Evolutionary conservation across 2,797 vertebrate species (phyloP).

Genomic region (Oreochromis grahami): DNA sequence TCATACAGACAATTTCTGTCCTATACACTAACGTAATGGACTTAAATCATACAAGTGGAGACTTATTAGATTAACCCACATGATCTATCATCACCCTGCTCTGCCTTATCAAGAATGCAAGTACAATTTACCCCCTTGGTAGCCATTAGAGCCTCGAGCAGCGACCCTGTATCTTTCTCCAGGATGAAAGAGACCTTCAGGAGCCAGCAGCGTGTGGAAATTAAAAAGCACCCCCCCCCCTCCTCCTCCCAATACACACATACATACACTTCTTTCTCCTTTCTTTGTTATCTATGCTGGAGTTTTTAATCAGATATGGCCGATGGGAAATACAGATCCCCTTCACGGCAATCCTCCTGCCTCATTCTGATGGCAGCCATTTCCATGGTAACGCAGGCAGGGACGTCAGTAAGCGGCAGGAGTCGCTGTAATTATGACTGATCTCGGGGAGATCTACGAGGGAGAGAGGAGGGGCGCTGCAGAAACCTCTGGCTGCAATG

Average conservation of each 20-base stretch:
- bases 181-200: conserved; percentile 48
- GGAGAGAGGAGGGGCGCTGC: background rate
- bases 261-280: background rate
- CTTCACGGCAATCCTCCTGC: conserved; percentile 44
- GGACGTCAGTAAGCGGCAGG: conserved; percentile 34
- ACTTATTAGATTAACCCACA: conserved; percentile 49
- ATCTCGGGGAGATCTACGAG: conserved; percentile 46
- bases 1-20: conserved; percentile 20
- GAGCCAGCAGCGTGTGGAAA: conserved; percentile 43
- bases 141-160: conserved; percentile 34
- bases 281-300: conserved; percentile 40
- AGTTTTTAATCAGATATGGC: conserved; percentile 66
- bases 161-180: conserved; percentile 31
- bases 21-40: conserved; percentile 26
- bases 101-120: conserved; percentile 18
- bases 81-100: conserved; percentile 43
- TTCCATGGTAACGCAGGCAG: conserved; percentile 52
- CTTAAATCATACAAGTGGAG: conserved; percentile 42
- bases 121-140: conserved; percentile 25
- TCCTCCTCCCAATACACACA: background rate
- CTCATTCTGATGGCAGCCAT: conserved; percentile 43
- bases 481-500: conserved; percentile 39
- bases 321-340: conserved; percentile 64
- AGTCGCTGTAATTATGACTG: conserved; percentile 66
- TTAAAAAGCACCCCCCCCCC: background rate